These are phyloP conservation scores for Sipha flava DNA, from an alignment of 1,140 invertebrate genomes.

Conservation along the genomic window DNA sequence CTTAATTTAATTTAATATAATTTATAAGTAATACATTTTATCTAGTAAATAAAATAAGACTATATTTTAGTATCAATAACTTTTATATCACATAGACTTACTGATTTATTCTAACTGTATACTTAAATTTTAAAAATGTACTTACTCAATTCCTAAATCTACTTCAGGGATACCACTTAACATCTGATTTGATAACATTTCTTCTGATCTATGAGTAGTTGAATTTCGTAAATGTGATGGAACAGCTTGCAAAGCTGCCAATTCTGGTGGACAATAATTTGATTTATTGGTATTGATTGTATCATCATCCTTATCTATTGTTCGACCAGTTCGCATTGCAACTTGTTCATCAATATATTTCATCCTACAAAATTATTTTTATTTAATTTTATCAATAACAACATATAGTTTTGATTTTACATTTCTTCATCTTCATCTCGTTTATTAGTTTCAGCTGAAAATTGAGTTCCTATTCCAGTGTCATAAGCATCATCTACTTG, in stretches of 20 bases:
- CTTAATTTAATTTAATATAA: no score
- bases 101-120: no score
- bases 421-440: slow-evolving; percentile 98
- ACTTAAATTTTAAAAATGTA: slow-evolving; percentile 22
- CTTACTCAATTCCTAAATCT: slow-evolving; percentile 92
- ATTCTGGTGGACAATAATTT: slow-evolving; percentile 74
- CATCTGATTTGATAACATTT: slow-evolving; percentile 99
- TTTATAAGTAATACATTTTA: no score
- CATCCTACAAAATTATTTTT: slow-evolving; percentile 53
- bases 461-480: slow-evolving; percentile 88
- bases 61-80: no score
- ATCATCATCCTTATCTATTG: slow-evolving; percentile 37
- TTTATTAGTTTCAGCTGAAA: slow-evolving; percentile 96
- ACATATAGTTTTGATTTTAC: slow-evolving; percentile 45
- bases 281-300: slow-evolving; percentile 46
- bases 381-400: neutral
- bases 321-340: slow-evolving; percentile 45
- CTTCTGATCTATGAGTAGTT: slow-evolving; percentile 73
- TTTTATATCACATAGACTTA: neutral
- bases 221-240: slow-evolving; percentile 79
- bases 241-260: slow-evolving; percentile 71
- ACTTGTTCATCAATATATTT: slow-evolving; percentile 94
- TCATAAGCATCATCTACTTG: slow-evolving; percentile 74
- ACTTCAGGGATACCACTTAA: slow-evolving; percentile 99
- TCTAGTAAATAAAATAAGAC: no score